These are phyloP conservation scores for Sorex maritimensis DNA, from an alignment of 2,797 vertebrate species.

Conservation along the genomic window DNA sequence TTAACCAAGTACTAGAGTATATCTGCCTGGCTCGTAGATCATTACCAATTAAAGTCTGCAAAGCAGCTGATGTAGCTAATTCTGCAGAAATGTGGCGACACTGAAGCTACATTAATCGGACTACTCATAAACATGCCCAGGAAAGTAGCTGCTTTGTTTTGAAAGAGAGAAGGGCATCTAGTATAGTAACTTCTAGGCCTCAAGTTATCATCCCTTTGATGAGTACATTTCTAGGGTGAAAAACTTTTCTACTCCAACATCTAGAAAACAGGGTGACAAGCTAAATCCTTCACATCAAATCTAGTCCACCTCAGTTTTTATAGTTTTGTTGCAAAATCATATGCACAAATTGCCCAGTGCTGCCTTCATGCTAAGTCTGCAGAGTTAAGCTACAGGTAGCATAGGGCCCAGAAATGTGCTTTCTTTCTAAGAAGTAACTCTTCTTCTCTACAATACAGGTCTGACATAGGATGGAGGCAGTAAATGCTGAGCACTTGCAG, in stretches of 20 bases:
- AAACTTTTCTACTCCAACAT: neutral
- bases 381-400: neutral
- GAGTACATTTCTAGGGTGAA: neutral
- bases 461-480: neutral
- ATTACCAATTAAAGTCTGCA: conserved; percentile 70
- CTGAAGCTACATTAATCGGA: neutral
- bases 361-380: neutral
- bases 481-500: neutral
- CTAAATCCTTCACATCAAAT: conserved; percentile 10
- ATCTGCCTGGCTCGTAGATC: conserved; percentile 69
- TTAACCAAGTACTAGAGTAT: conserved; percentile 72
- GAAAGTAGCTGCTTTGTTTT: conserved; percentile 28
- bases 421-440: neutral
- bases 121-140: neutral
- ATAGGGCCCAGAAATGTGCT: neutral
- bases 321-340: conserved; percentile 29
- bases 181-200: neutral
- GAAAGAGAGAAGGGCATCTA: neutral
- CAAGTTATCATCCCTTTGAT: neutral
- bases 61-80: conserved; percentile 78
- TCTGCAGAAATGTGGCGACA: conserved; percentile 20
- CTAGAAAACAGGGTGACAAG: neutral
- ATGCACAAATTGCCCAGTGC: neutral
- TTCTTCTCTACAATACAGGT: neutral
- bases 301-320: neutral